Percentiles rank a stretch among this genome's conserved stretches.
Conservation (phyloP, 2,797 vertebrate genomes). For the Netta rufina region DNA sequence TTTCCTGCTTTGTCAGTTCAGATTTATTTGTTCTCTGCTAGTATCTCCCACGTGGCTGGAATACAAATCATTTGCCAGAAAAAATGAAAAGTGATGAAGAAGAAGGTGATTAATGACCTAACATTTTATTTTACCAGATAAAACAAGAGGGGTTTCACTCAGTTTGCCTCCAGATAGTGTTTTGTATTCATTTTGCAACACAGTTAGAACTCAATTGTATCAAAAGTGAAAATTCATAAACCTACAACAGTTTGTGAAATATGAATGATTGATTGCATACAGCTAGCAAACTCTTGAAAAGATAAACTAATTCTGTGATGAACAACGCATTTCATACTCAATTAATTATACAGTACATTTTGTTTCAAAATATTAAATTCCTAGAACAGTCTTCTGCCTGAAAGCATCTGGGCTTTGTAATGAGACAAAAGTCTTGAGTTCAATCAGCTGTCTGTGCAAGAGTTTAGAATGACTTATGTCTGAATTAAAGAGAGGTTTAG, state of each 20-base stretch:
- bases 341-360: slow-evolving; percentile 72
- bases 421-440: slow-evolving; percentile 64
- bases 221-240: slow-evolving; percentile 70
- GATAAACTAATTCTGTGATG: slow-evolving; percentile 72
- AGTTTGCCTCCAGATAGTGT: slow-evolving; percentile 68
- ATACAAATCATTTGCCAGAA: slow-evolving; percentile 32
- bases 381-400: slow-evolving; percentile 57
- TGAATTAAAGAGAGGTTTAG: slow-evolving; percentile 68
- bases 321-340: slow-evolving; percentile 66
- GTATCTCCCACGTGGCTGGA: background rate
- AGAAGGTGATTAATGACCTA: slow-evolving; percentile 72
- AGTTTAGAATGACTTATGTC: slow-evolving; percentile 67
- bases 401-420: slow-evolving; percentile 63
- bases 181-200: slow-evolving; percentile 72
- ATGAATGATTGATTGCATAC: slow-evolving; percentile 65
- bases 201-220: slow-evolving; percentile 65
- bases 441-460: slow-evolving; percentile 58
- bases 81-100: slow-evolving; percentile 49
- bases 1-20: slow-evolving; percentile 64
- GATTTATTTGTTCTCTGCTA: slow-evolving; percentile 58
- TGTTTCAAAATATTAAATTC: slow-evolving; percentile 71
- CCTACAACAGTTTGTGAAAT: slow-evolving; percentile 70
- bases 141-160: slow-evolving; percentile 51
- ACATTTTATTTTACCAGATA: slow-evolving; percentile 58
- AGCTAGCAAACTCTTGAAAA: slow-evolving; percentile 67